Conservation (phyloP, 2,113 vertebrate genomes). For the Takifugu bimaculatus region DNA sequence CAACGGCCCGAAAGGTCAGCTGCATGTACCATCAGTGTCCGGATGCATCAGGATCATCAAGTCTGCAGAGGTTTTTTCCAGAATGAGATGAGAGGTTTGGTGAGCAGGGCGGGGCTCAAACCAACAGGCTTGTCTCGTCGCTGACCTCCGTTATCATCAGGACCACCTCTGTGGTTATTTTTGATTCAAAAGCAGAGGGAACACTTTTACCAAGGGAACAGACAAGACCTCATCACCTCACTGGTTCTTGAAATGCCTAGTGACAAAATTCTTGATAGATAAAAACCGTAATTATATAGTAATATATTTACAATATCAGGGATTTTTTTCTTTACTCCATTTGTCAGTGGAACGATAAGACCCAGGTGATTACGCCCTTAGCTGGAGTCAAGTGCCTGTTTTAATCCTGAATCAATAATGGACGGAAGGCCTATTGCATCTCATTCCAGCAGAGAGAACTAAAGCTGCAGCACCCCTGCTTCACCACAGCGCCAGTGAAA, state of each 20-base stretch:
- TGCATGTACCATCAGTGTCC: slow-evolving; percentile 73
- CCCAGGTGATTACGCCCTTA: not conserved
- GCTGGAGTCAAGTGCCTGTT: slow-evolving; percentile 8
- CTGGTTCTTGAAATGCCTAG: too few relatives aligned
- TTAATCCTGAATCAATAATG: slow-evolving; percentile 66
- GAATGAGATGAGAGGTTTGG: slow-evolving; percentile 53
- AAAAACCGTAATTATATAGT: too few relatives aligned
- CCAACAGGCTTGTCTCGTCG: slow-evolving; percentile 11
- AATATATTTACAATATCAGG: too few relatives aligned
- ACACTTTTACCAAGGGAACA: too few relatives aligned
- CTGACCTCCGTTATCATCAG: too few relatives aligned
- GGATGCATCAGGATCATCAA: slow-evolving; percentile 67
- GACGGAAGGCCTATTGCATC: slow-evolving; percentile 43
- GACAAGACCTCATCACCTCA: too few relatives aligned
- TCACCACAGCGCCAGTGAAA: slow-evolving; percentile 52
- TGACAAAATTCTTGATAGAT: too few relatives aligned
- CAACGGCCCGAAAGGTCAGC: slow-evolving; percentile 74
- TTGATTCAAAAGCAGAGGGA: too few relatives aligned
- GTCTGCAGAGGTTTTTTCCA: slow-evolving; percentile 39
- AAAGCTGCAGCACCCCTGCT: slow-evolving; percentile 26
- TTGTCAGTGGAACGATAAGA: too few relatives aligned
- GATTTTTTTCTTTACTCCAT: too few relatives aligned
- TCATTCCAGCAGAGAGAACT: slow-evolving; percentile 37
- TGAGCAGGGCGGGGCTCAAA: not conserved
- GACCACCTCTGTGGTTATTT: too few relatives aligned